phyloP scores from a whole-genome alignment of 2,888 invertebrate genomes.

The Agrotis puta region DNA sequence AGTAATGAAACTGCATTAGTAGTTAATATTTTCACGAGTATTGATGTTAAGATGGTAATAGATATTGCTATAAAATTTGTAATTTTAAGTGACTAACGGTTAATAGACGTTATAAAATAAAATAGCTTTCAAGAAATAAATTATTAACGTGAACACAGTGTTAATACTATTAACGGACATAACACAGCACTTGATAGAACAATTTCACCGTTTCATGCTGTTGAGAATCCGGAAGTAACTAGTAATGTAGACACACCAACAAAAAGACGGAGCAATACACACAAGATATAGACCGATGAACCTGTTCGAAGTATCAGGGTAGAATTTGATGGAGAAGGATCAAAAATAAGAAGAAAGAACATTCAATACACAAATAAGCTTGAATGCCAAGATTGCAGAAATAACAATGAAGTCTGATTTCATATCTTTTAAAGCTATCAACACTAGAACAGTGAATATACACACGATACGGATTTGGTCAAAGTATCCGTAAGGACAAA shows the following conservation, averaged over 20 bases:
- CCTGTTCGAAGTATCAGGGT: not conserved
- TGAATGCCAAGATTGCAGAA: too few species aligned
- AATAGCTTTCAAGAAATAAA: not conserved
- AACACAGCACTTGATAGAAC: not conserved
- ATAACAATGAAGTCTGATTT: too few species aligned
- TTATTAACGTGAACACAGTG: not conserved
- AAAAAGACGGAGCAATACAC: not conserved
- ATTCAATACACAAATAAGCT: too few species aligned
- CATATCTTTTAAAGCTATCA: too few species aligned
- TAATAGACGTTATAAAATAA: not conserved
- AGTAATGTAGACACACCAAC: not conserved
- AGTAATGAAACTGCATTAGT: conserved; percentile 9
- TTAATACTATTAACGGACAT: not conserved
- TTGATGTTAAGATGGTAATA: too few species aligned
- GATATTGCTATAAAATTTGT: too few species aligned
- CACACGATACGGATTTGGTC: too few species aligned
- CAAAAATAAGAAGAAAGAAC: not conserved
- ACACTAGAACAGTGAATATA: too few species aligned
- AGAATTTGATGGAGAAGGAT: not conserved
- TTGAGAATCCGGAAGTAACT: not conserved
- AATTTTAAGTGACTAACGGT: not conserved
- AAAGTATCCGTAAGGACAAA: too few species aligned
- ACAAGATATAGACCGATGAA: accelerated
- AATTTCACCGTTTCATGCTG: not conserved
- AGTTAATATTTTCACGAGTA: not conserved